Base-by-base conservation (phyloP, 2,113 vertebrate genomes). In the Anhinga anhinga region DNA sequence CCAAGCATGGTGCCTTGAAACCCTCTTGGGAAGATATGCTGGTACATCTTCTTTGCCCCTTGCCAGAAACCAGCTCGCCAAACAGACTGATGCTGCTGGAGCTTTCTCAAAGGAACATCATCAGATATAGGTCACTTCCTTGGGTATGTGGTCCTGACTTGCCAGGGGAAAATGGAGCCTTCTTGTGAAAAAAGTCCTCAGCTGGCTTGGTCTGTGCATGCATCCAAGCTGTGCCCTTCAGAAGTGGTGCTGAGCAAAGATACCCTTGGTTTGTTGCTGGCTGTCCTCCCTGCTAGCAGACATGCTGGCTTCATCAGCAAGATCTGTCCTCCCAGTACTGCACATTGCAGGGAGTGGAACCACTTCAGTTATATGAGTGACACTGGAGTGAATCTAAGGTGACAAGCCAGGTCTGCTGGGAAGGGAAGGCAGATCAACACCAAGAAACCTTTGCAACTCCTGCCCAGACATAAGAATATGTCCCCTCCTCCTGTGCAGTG, bases 311-410 rank as follows among this genome's bases (percentile, higher is more conserved):
- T 27, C 90, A 70, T 53, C 73, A 88, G n/a, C 77, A 82, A 93
- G 79, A 32, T 26, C 47, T 81, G 47, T 58, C 81, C 36, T 87
- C 65, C 61, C 77, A 10, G 44, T 14, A 47, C 77, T 14, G 17
- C 1, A 0, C 0, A 0, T 1, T 36, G 56, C 1, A 47, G 77
- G 25, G 63, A 85, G 55, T 7, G 50, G 66, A 78, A 62, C 30
- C 53, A 23, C 53, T 63, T 55, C 45, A 15, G 29, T 30, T 38
- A 40, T 49, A 49, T 73, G 81, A 94, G 65, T 93, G 91, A 82
- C 88, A 58, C 7, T 0, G 0, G 30, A 69, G 44, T 11, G 88
- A 89, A 84, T 77, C 70, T 69, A 69, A 91, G 73, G 53, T 2
- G 96, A 80, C 93, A 95, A 50, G 55, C 23, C 0, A 5, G 34